A percentile compares a stretch with the other conserved stretches of the same genome.
These are phyloP conservation scores for Synchiropus splendidus DNA, from an alignment of 2,113 vertebrate genomes.

Conservation along the genomic window DNA sequence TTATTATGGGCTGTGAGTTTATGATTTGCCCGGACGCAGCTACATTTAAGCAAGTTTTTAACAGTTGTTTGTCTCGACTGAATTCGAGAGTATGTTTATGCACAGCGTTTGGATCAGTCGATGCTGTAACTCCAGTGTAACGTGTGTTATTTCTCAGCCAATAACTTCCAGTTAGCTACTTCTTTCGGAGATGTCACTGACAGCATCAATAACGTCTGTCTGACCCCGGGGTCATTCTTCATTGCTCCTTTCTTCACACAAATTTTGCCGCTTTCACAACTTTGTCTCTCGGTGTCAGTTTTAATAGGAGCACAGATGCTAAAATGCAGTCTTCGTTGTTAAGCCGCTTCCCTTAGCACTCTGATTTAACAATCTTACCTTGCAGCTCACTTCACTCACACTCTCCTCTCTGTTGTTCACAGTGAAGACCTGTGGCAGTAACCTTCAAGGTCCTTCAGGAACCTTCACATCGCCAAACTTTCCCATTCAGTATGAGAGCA, in stretches of 20 bases:
- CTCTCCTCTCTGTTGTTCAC: slow-evolving; percentile 18
- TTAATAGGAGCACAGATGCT: neutral
- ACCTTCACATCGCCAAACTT: slow-evolving; percentile 73
- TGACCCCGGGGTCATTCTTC: slow-evolving; percentile 31
- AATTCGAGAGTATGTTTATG: slow-evolving; percentile 35
- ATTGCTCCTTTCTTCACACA: slow-evolving; percentile 5
- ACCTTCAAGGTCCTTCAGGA: slow-evolving; percentile 70
- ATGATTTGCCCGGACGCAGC: slow-evolving; percentile 12
- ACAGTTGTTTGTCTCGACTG: slow-evolving; percentile 31
- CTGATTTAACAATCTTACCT: neutral
- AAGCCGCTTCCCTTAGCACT: too few species aligned
- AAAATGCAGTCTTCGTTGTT: too few species aligned
- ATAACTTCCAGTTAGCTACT: slow-evolving; percentile 54
- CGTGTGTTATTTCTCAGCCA: slow-evolving; percentile 58
- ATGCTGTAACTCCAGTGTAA: slow-evolving; percentile 38
- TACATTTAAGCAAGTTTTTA: slow-evolving; percentile 11
- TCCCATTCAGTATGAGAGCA: slow-evolving; percentile 75
- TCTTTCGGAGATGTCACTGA: slow-evolving; percentile 39
- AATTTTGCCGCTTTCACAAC: too few species aligned
- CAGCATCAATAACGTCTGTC: slow-evolving; percentile 53
- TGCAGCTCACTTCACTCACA: neutral
- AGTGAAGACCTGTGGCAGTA: slow-evolving; percentile 76
- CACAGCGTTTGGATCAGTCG: slow-evolving; percentile 39
- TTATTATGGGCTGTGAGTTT: neutral
- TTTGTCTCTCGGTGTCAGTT: slow-evolving; percentile 3